A percentile compares a stretch with the other conserved stretches of the same genome.
Conservation (phyloP, 2,113 vertebrate species). For the Paratilapia polleni region DNA sequence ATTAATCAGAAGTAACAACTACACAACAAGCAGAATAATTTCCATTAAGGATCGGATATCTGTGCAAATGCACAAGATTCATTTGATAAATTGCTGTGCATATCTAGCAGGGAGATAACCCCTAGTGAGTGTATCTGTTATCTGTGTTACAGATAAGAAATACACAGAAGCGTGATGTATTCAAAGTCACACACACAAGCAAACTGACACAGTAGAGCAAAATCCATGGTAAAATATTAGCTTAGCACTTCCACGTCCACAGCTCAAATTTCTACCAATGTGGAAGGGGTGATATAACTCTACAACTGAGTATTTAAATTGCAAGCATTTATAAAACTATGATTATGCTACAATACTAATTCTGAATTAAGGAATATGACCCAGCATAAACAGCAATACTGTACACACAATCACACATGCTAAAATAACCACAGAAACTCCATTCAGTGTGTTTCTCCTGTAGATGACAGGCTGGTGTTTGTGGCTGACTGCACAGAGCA, state of each 20-base stretch:
- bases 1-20: neutral
- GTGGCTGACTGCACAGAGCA: slow-evolving; percentile 50
- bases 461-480: slow-evolving; percentile 39
- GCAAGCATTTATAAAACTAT: neutral
- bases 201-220: neutral
- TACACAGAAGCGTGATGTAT: neutral
- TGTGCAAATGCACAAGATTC: neutral
- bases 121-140: neutral
- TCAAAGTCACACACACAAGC: neutral
- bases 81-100: neutral
- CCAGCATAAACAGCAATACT: neutral
- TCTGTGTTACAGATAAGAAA: neutral
- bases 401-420: neutral
- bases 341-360: neutral
- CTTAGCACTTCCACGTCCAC: neutral
- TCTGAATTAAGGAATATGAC: neutral
- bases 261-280: neutral
- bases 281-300: neutral
- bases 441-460: neutral
- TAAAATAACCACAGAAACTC: neutral
- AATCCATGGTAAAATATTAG: neutral
- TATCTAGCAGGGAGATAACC: neutral
- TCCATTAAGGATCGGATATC: neutral
- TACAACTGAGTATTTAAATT: neutral
- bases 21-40: neutral